These are phyloP conservation scores for Australoheros facetus DNA, from an alignment of 2,797 vertebrate genomes.

Conservation along the genomic window DNA sequence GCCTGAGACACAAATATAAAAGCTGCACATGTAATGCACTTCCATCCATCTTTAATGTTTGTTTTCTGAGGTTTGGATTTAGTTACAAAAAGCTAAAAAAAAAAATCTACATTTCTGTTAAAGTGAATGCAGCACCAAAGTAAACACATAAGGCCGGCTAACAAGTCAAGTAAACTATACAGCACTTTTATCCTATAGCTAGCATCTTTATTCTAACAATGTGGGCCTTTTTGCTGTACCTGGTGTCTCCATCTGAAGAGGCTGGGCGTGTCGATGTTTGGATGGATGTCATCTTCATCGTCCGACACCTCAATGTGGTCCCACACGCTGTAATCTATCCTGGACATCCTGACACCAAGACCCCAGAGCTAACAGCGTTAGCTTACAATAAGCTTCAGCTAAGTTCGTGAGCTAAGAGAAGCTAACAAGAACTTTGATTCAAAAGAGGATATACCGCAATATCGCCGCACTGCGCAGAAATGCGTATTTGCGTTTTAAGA, in stretches of 20 bases:
- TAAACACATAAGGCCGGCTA: not conserved
- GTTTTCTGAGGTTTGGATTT: not conserved
- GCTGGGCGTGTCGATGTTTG: conserved; percentile 96
- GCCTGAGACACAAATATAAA: conserved; percentile 76
- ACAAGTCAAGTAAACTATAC: not conserved
- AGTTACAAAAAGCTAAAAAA: not conserved
- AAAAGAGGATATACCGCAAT: not conserved
- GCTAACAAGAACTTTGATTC: not conserved
- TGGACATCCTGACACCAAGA: conserved; percentile 74
- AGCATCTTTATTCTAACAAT: not conserved
- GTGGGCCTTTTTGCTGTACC: conserved; percentile 69
- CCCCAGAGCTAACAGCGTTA: conserved; percentile 50
- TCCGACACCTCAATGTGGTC: conserved; percentile 97
- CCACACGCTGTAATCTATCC: conserved; percentile 98
- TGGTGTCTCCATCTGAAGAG: conserved; percentile 96
- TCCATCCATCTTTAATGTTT: not conserved
- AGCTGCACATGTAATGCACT: not conserved
- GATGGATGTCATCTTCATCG: conserved; percentile 95
- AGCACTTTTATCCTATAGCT: not conserved
- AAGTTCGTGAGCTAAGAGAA: conserved; percentile 31
- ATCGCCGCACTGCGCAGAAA: not conserved
- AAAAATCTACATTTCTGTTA: not conserved
- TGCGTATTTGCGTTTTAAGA: not conserved
- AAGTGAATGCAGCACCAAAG: not conserved
- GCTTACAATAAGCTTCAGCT: conserved; percentile 36